Evolutionary conservation across 2,888 invertebrate genomes (phyloP).

Genomic region (Pogonocherus hispidulus): DNA sequence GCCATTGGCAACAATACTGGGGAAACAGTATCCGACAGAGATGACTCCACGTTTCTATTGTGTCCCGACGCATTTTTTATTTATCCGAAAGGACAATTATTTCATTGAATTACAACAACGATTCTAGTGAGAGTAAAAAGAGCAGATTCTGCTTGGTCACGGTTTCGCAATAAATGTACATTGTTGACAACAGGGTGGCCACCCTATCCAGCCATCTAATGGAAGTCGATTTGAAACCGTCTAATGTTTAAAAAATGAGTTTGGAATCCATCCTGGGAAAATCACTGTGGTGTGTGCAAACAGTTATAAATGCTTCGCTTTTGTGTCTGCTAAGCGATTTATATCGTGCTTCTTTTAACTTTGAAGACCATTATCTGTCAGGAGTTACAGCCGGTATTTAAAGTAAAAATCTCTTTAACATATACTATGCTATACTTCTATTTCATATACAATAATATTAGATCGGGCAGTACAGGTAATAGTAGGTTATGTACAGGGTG

Average conservation of each 20-base stretch:
- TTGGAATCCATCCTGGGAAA: constrained; percentile 48
- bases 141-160: constrained; percentile 63
- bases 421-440: too few species aligned
- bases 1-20: constrained; percentile 44
- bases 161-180: constrained; percentile 65
- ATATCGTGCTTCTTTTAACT: not conserved
- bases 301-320: constrained; percentile 36
- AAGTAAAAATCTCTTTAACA: not conserved
- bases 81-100: constrained; percentile 68
- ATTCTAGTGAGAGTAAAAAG: constrained; percentile 64
- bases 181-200: constrained; percentile 62
- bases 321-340: constrained; percentile 4
- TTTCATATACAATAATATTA: too few species aligned
- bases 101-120: constrained; percentile 67
- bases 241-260: constrained; percentile 61
- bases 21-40: constrained; percentile 57
- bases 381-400: not conserved
- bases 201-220: constrained; percentile 57
- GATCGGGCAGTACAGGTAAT: too few species aligned
- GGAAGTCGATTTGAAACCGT: constrained; percentile 58
- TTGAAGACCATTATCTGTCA: not conserved
- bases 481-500: too few species aligned
- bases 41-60: constrained; percentile 65
- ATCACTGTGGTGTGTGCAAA: constrained; percentile 36
- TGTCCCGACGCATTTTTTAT: constrained; percentile 62